Base-by-base conservation (phyloP, 2,113 vertebrate species). In the Mustelus asterias region DNA sequence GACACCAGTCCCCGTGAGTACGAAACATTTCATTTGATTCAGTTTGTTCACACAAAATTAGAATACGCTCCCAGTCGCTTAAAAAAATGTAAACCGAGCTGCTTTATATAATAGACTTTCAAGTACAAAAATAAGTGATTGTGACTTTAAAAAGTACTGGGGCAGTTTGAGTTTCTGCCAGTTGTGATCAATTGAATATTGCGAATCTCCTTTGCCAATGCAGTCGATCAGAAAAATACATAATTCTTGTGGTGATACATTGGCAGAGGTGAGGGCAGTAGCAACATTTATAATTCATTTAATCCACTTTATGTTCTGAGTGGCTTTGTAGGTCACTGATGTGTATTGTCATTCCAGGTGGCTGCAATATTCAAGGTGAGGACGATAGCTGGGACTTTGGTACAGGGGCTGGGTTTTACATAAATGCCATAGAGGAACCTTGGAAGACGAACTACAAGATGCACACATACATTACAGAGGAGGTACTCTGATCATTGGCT, bases 301-400 rank as follows among this genome's bases (percentile, higher is more conserved):
- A 41, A 88, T 88, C 41, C 20, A 44, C n/a, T 41, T 85, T 14
- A 44, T 44, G 41, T 33, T 85, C n/a, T 85, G 80, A 41, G 37
- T 44, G 41, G 80, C n/a, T 85, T 85, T 85, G 41, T 9, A 8
- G 44, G 58, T 92, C 29, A 63, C 58, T n/a, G 13, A 60, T 26
- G 14, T 63, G 54, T 60, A 0, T 92, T 92, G 88, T 63, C 54
- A 18, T n/a, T 92, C 54, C 10, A 92, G 88, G 99, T 94, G 99
- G 98, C 96, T 99, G 99, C 96, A 98, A 96, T 97, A 98, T 99
- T 95, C 98, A 99, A 96, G 99, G 99, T 20, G 99, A 99, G 97
- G 99, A 99, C 0, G 99, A 99, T 58, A 98, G 97, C 97, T 99
- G 99, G 99, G 99, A 99, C 96, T 99, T 99, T 26, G 99, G 99